Percentiles rank a stretch among this genome's conserved stretches.
phyloP scores from a whole-genome alignment of 2,888 invertebrate species.

The Sminthurinus aureus region DNA sequence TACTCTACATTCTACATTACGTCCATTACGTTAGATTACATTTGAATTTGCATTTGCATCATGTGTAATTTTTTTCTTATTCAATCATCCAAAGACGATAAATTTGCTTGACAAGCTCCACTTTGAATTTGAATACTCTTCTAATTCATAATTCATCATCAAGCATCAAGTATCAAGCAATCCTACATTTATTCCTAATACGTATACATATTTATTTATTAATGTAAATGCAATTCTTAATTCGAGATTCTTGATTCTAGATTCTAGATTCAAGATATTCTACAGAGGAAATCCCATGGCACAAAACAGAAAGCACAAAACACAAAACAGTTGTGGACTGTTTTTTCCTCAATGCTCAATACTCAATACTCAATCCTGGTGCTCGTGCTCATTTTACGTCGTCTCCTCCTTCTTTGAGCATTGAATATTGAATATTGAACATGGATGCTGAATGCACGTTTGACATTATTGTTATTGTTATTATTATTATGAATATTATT shows the following conservation, averaged over 20 bases:
- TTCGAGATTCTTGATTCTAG: not conserved
- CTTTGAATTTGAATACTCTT: slow-evolving; percentile 10
- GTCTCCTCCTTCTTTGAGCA: too few relatives aligned
- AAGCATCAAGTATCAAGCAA: not conserved
- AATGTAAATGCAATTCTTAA: not conserved
- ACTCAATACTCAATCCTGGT: not conserved
- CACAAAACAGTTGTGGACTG: too few relatives aligned
- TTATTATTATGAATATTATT: too few relatives aligned
- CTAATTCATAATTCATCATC: slow-evolving; percentile 5
- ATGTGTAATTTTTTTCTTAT: not conserved
- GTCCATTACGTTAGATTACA: too few relatives aligned
- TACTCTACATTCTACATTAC: too few relatives aligned
- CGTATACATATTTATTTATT: not conserved
- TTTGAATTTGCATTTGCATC: not conserved
- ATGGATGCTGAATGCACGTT: too few relatives aligned
- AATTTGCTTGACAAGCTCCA: slow-evolving; percentile 23
- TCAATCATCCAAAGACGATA: slow-evolving; percentile 21
- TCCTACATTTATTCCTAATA: too few relatives aligned
- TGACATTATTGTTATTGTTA: too few relatives aligned
- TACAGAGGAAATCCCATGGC: too few relatives aligned
- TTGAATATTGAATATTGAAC: too few relatives aligned
- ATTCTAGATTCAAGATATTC: not conserved
- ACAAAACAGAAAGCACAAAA: too few relatives aligned
- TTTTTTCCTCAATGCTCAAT: not conserved
- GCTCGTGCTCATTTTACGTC: too few relatives aligned